Conservation (phyloP, 1,140 invertebrate species). For the Achroia grisella region DNA sequence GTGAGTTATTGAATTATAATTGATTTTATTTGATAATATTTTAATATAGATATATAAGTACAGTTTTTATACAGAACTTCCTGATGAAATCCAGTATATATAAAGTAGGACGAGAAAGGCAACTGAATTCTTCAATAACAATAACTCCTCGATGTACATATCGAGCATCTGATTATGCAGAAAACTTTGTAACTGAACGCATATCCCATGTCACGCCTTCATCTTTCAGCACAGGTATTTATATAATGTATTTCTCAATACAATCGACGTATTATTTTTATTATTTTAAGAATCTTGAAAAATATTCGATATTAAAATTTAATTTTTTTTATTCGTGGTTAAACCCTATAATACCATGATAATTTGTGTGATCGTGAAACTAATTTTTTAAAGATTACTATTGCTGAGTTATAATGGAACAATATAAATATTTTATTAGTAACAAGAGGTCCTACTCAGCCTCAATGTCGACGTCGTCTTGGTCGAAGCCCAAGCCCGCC, state of each 20-base stretch:
- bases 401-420: too few relatives aligned
- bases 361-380: too few relatives aligned
- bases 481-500: conserved; percentile 58
- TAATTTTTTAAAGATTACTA: too few relatives aligned
- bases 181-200: conserved; percentile 9
- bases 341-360: too few relatives aligned
- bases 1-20: too few relatives aligned
- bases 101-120: conserved; percentile 18
- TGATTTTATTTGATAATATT: too few relatives aligned
- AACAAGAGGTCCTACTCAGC: conserved; percentile 16
- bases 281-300: too few relatives aligned
- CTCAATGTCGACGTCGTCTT: conserved; percentile 34
- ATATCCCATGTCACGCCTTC: conserved; percentile 16
- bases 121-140: conserved; percentile 24
- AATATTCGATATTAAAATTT: too few relatives aligned
- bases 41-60: conserved; percentile 1
- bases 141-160: conserved; percentile 29
- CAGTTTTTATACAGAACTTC: conserved; percentile 31
- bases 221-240: conserved; percentile 24
- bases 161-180: conserved; percentile 15
- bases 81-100: conserved; percentile 30
- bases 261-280: too few relatives aligned
- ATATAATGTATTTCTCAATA: background rate
- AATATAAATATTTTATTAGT: conserved; percentile 10
- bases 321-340: too few relatives aligned